These are phyloP conservation scores for Hafferia zeledoni DNA, from an alignment of 2,797 vertebrate species.

Conservation along the genomic window DNA sequence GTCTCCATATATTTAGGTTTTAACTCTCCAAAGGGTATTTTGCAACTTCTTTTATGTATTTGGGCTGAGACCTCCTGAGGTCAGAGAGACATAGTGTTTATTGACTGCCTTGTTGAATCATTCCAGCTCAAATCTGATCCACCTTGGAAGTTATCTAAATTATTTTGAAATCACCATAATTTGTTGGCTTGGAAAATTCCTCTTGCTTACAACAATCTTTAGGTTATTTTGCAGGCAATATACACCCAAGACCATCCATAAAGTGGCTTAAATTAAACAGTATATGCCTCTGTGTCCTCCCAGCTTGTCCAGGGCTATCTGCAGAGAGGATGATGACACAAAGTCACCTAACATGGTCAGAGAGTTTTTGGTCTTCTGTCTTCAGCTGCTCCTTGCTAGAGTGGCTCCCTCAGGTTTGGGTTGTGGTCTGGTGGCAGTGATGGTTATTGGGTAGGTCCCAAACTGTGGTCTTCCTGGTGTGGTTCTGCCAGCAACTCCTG, in stretches of 20 bases:
- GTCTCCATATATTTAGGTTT: not conserved
- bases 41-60: not conserved
- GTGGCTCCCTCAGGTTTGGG: not conserved
- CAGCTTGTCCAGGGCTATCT: not conserved
- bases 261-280: not conserved
- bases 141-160: not conserved
- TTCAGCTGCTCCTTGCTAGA: not conserved
- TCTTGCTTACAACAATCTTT: not conserved
- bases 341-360: not conserved
- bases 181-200: not conserved
- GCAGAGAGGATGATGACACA: not conserved
- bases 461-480: accelerated
- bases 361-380: not conserved
- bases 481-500: not conserved
- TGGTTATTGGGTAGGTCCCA: not conserved
- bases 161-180: not conserved
- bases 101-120: not conserved
- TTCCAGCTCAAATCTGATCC: not conserved
- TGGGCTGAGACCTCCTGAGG: not conserved
- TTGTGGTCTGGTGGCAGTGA: not conserved
- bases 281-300: not conserved
- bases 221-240: not conserved
- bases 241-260: not conserved
- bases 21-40: not conserved
- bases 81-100: not conserved